phyloP scores from a whole-genome alignment of 1,140 invertebrate genomes.

The Drusus annulatus region DNA sequence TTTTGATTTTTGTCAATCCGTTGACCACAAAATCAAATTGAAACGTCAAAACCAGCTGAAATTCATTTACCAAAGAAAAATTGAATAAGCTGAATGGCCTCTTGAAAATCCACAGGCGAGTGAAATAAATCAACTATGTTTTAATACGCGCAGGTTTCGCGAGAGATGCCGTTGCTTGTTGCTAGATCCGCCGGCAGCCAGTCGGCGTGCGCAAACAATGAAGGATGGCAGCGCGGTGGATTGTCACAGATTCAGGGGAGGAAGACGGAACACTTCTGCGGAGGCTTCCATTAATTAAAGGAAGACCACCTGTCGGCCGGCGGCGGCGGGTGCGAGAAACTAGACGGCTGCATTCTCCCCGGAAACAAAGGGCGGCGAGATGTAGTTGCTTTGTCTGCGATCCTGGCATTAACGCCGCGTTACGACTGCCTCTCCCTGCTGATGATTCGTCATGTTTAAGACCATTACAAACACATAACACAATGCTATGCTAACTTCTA shows the following conservation, averaged over 20 bases:
- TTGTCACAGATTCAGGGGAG: constrained; percentile 32
- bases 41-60: too few species aligned
- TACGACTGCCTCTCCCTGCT: background rate
- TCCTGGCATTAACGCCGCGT: background rate
- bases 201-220: background rate
- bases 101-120: too few species aligned
- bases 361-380: background rate
- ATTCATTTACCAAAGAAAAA: too few species aligned
- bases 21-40: too few species aligned
- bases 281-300: constrained; percentile 26
- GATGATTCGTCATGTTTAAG: background rate
- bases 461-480: background rate
- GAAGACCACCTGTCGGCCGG: constrained; percentile 29
- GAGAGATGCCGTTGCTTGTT: too few species aligned
- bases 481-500: too few species aligned
- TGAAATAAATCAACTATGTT: constrained; percentile 15
- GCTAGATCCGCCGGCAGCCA: background rate
- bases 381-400: background rate
- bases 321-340: background rate
- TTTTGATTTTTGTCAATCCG: too few species aligned
- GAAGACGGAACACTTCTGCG: constrained; percentile 22
- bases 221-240: constrained; percentile 9
- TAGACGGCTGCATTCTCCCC: background rate
- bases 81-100: too few species aligned
- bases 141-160: background rate